These are phyloP conservation scores for Pontoporia blainvillei DNA, from an alignment of 2,113 vertebrate genomes.

Conservation along the genomic window DNA sequence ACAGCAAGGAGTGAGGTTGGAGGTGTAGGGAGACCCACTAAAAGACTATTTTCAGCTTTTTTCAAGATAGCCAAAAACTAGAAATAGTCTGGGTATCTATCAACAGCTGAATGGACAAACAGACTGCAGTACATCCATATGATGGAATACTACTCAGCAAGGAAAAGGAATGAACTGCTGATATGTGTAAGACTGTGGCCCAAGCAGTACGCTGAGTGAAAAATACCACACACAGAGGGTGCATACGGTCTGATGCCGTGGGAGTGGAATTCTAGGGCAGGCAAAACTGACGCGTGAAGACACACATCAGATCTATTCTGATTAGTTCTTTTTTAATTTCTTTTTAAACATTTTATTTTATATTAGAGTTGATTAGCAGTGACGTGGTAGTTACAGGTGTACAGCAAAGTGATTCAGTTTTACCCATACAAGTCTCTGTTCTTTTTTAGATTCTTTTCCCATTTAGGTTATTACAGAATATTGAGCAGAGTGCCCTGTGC, in stretches of 20 bases:
- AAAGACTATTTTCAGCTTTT: not conserved
- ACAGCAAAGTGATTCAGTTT: too few relatives aligned
- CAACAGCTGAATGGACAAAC: too few relatives aligned
- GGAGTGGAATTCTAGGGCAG: not conserved
- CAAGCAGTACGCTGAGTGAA: rapidly evolving
- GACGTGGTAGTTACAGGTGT: too few relatives aligned
- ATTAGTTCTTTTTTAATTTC: not conserved
- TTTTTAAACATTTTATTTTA: too few relatives aligned
- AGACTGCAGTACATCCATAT: not conserved
- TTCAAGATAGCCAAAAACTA: not conserved
- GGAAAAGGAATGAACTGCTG: not conserved
- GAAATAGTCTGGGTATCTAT: rapidly evolving
- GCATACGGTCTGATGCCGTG: rapidly evolving
- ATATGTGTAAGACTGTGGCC: rapidly evolving
- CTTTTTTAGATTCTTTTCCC: too few relatives aligned
- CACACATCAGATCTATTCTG: not conserved
- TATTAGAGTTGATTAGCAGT: too few relatives aligned
- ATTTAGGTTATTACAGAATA: too few relatives aligned
- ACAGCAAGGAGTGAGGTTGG: not conserved
- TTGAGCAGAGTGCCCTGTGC: too few relatives aligned
- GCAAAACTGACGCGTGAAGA: rapidly evolving
- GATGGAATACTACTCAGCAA: not conserved
- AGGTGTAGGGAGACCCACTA: not conserved
- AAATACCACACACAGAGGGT: too few relatives aligned
- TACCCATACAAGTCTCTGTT: too few relatives aligned